These are phyloP conservation scores for Lontra canadensis DNA, from an alignment of 2,113 vertebrate genomes.

Conservation along the genomic window DNA sequence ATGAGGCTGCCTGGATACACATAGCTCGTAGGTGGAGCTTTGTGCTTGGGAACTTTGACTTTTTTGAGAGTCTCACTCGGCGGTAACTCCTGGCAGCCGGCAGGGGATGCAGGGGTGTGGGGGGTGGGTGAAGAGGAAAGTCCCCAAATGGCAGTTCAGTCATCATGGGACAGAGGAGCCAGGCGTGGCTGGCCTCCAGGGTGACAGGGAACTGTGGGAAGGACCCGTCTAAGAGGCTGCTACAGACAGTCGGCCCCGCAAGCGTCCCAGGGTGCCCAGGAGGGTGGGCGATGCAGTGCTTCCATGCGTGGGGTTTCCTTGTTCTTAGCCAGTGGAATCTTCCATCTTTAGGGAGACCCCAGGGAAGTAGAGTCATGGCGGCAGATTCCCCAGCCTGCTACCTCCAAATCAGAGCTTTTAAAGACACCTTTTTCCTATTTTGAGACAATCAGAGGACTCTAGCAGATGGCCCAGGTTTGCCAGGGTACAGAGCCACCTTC, in stretches of 20 bases:
- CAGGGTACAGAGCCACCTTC: not conserved
- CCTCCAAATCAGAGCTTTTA: not conserved
- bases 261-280: not conserved
- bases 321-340: not conserved
- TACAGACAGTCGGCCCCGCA: accelerated
- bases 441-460: not conserved
- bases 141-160: not conserved
- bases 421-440: not conserved
- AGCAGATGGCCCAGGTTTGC: not conserved
- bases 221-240: not conserved
- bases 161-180: not conserved
- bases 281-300: not conserved
- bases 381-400: not conserved
- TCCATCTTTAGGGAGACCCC: not conserved
- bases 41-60: not conserved
- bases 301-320: not conserved
- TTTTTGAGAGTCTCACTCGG: not conserved
- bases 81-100: not conserved
- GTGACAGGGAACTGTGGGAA: not conserved
- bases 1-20: not conserved
- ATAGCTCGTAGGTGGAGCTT: not conserved
- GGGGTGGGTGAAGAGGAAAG: not conserved
- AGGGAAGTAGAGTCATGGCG: not conserved
- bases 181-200: not conserved
- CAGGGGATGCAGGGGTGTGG: not conserved